Base-by-base conservation (phyloP, 2,797 vertebrate species). In the Phataginus tetradactyla region DNA sequence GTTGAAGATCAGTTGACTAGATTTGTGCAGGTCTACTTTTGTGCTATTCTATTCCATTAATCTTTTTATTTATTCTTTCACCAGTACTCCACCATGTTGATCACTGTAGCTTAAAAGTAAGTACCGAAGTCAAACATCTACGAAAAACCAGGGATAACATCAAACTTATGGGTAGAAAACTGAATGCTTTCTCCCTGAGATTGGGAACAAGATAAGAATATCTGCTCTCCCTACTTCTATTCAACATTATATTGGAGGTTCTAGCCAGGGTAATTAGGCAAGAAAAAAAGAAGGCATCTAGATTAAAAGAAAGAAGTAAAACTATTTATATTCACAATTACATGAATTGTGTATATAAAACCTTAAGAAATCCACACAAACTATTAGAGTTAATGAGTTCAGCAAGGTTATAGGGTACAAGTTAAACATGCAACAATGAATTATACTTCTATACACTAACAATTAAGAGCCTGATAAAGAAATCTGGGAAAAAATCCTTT, bases 91-190 rank as follows among this genome's bases (percentile, higher is more conserved):
- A 68, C 42, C 75, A 27, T 68, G 39, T 83, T 88, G 59, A 92
- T 81, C 81, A 75, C 9, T 69, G 34, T 53, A 61, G 49, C 66
- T 66, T 95, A 64, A 64, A 86, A 91, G 32, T 42, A 51, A 92
- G 37, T 66, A 37, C 15, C 77, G 51, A 87, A 74, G n/a, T 68
- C 13, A 53, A 34, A 23, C 45, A 53, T 53, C 69, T 83, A 45
- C 83, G 29, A 68, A 92, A 87, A 87, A 45, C 34, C 74, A 87
- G 11, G 81, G n/a, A 21, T 87, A 95, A 74, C n/a, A 72, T 72
- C 42, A 81, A 27, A 87, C 17, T 92, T 95, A 83, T 29, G 74
- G 57, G 23, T 61, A 20, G 83, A 74, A 87, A n/a, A 88, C 42
- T 88, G 45, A 74, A 49, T 45, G 6, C 7, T 86, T 71, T 91